These are phyloP conservation scores for Eupithecia inturbata DNA, from an alignment of 2,888 invertebrate genomes.

Conservation along the genomic window DNA sequence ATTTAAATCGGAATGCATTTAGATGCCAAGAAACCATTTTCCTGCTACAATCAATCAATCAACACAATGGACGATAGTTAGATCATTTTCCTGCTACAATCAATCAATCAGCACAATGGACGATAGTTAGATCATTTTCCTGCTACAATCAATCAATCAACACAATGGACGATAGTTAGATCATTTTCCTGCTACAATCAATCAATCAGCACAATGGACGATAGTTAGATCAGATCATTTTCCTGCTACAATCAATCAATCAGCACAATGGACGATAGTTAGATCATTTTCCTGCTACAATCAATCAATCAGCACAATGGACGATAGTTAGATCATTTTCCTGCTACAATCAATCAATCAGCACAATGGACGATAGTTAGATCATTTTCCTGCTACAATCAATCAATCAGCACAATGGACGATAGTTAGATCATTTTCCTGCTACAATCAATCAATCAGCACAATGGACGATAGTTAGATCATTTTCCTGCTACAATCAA, in stretches of 20 bases:
- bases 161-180: constrained; percentile 17
- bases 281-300: background rate
- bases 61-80: constrained; percentile 16
- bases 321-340: constrained; percentile 10
- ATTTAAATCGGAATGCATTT: background rate
- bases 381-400: background rate
- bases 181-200: background rate
- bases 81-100: background rate
- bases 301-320: constrained; percentile 16
- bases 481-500: background rate
- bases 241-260: constrained; percentile 13
- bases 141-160: constrained; percentile 8
- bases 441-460: constrained; percentile 6
- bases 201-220: constrained; percentile 15
- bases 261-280: constrained; percentile 16
- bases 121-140: constrained; percentile 13
- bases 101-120: constrained; percentile 15
- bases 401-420: constrained; percentile 15
- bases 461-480: constrained; percentile 17
- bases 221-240: constrained; percentile 10
- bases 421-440: constrained; percentile 13
- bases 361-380: constrained; percentile 17
- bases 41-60: constrained; percentile 14
- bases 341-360: constrained; percentile 10
- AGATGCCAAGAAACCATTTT: background rate